Evolutionary conservation across 2,797 vertebrate species (phyloP), one percentile per base, ranked within the genome.

Genomic region (Chrosomus eos): DNA sequence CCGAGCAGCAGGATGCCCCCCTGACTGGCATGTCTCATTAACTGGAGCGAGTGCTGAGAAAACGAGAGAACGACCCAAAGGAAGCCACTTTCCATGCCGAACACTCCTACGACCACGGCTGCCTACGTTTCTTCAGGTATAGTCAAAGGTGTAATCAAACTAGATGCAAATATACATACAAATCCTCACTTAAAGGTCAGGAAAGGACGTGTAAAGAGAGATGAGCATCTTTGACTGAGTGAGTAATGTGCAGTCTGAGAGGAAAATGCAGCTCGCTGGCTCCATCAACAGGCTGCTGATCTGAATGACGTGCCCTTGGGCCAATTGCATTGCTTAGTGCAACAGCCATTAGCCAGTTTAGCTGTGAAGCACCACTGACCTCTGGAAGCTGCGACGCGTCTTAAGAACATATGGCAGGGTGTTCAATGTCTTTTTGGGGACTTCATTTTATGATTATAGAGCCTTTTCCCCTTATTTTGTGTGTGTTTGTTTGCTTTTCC

Each of bases 1-100:
- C 83, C 89, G 82, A 90, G 90, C 94, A 93, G 95, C 92, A 93
- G 94, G 94, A 92, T 88, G 91, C 91, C 92, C 90, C 48, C 75
- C 91, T 92, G 92, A 93, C 92, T 92, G 94, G 93, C 93, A 94
- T 92, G 90, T 93, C 94, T 94, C 87, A 89, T 94, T 94, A 93
- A 92, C 71, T 89, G 43, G 28, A 75, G 75, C 89, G 18, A 60
- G 88, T 91, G 90, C 90, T 79, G 76, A 81, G 83, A 86, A 86
- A 88, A 87, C 21, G 60, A 90, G 92, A 91, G 90, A 91, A 87
- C 16, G 67, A 83, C 28, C 76, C 45, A n/a, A 14, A 19, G n/a
- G 58, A 83, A 80, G 71, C 31, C 45, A 66, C 73, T 68, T 68
- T 51, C n/a, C 21, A 67, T 36, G 62, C 43, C 33, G 11, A 80